Evolutionary conservation across 2,888 invertebrate species (phyloP), one percentile per base, ranked within the genome.

Genomic region (Drosophila lacicola): DNA sequence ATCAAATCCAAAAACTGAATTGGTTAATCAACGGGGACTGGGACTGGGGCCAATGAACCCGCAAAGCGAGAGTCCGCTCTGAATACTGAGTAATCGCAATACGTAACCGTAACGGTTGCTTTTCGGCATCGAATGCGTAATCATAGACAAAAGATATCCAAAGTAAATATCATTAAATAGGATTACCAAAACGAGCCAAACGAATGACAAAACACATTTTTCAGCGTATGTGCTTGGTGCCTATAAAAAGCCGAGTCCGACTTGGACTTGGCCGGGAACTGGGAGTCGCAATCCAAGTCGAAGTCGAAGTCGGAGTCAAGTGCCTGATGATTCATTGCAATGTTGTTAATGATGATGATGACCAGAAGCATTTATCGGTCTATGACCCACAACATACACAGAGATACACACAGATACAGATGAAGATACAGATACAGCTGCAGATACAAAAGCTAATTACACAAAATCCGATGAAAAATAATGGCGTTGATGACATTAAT

Each of bases 81-180:
- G 56, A 68, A 66, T 73, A 75, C 53, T 67, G 56, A 72, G 67
- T 63, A 85, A 85, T 86, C 55, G 73, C 55, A 68, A 63, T 65
- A 57, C 61, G 76, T 70, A 76, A 78, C 66, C 72, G 81, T 86
- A 82, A 81, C 86, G 83, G 81, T 76, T 68, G 57, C 72, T 44
- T 51, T 61, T 50, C 66, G 66, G 74, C 55, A 67, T 65, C 55
- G 82, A 69, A 85, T 82, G 57, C 77, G 80, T 80, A 86, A 82
- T 82, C 67, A 45, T 56, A 49, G 41, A 55, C 62, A 44, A 70
- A 56, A 61, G 29, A 50, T 62, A 50, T 60, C 65, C 65, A 81
- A 84, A 84, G 64, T 62, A 82, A 85, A 88, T 79, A 85, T 79
- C 86, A 88, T 79, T 80, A 69, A 85, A 88, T 82, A 74, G 80